A percentile compares a stretch with the other conserved stretches of the same genome.
Evolutionary conservation across 2,797 vertebrate genomes (phyloP).

Genomic region (Arctocebus calabarensis): DNA sequence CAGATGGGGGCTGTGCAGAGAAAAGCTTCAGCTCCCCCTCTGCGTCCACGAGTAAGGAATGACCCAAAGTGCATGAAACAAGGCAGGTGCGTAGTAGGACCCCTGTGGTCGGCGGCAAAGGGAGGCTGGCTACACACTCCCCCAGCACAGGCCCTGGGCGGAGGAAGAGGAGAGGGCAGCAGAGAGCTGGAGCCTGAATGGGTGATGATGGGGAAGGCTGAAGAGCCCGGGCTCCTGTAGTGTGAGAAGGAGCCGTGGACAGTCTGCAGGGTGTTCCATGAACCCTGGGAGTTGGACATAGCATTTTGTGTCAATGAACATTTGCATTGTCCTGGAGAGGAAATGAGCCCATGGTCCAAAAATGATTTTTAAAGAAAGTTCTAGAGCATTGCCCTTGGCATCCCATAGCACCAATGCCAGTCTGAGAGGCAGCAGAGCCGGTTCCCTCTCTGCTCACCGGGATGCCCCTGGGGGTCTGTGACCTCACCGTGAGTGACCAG

Average conservation of each 20-base stretch:
- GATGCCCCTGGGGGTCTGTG: not conserved
- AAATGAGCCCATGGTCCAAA: not conserved
- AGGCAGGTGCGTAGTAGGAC: not conserved
- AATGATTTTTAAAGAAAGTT: not conserved
- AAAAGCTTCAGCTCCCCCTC: not conserved
- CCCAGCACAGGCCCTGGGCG: accelerated
- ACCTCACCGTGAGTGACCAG: accelerated
- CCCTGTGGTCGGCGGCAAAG: not conserved
- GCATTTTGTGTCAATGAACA: not conserved
- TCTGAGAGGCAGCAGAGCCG: not conserved
- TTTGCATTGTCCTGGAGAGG: not conserved
- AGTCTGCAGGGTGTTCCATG: accelerated
- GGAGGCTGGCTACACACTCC: not conserved
- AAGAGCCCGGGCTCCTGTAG: not conserved
- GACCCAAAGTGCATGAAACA: accelerated
- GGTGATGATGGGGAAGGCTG: not conserved
- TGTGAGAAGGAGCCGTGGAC: not conserved
- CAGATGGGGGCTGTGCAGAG: not conserved
- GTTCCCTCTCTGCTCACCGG: not conserved
- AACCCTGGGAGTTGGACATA: not conserved
- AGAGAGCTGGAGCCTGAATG: not conserved
- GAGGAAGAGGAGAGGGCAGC: too few relatives aligned
- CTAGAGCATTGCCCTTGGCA: not conserved
- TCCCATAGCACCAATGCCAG: too few relatives aligned
- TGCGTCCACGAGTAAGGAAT: not conserved